phyloP scores from a whole-genome alignment of 2,113 vertebrate genomes.

The Cavia porcellus region DNA sequence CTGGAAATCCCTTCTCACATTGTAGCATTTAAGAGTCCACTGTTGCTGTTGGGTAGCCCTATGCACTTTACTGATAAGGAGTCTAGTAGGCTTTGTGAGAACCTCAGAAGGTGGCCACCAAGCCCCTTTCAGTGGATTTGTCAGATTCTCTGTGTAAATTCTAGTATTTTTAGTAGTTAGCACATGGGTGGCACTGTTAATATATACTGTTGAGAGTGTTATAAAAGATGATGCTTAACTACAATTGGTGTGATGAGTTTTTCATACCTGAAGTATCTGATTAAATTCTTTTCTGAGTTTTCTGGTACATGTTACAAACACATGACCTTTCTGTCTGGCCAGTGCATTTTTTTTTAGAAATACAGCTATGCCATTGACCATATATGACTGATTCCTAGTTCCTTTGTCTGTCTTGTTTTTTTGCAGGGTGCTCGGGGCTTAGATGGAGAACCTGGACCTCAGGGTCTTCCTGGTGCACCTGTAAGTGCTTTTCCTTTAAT shows the following conservation, averaged over 20 bases:
- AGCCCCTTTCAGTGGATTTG: neutral
- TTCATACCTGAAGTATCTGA: neutral
- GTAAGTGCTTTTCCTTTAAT: slow-evolving; percentile 88
- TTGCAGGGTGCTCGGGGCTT: slow-evolving; percentile 93
- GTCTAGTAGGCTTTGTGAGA: neutral
- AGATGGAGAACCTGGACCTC: slow-evolving; percentile 95
- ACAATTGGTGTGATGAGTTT: neutral
- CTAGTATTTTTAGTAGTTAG: neutral
- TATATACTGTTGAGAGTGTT: neutral
- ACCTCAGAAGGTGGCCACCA: neutral
- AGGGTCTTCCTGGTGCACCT: slow-evolving; percentile 92
- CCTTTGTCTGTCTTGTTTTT: slow-evolving; percentile 17
- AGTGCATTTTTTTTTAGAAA: slow-evolving; percentile 4
- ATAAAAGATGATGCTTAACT: neutral
- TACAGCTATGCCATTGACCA: neutral
- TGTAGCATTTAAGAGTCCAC: neutral
- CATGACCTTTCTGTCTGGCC: neutral
- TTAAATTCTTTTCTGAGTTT: neutral
- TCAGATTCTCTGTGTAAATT: neutral
- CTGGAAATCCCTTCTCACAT: neutral
- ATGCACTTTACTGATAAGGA: neutral
- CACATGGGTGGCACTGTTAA: neutral
- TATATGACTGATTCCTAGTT: neutral
- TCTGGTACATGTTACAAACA: neutral
- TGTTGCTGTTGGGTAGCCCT: neutral